phyloP scores from a whole-genome alignment of 2,888 invertebrate species.

The Philereme vetulata region DNA sequence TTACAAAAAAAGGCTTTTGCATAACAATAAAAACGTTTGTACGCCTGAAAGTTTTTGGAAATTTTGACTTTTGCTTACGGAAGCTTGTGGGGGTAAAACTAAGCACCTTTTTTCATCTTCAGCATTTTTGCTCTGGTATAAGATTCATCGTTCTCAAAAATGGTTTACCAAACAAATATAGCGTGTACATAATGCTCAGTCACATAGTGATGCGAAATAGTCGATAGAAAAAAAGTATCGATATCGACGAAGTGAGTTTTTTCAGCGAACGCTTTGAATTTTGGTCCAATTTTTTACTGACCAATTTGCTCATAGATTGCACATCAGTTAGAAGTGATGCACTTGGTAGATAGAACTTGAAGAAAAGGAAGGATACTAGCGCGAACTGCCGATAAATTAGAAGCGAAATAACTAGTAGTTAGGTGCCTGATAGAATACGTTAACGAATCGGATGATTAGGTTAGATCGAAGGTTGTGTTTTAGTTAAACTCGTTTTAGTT shows the following conservation, averaged over 20 bases:
- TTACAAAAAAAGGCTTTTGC: conserved; percentile 39
- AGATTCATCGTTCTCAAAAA: conserved; percentile 35
- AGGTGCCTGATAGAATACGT: conserved; percentile 44
- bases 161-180: conserved; percentile 49
- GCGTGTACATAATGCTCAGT: conserved; percentile 68
- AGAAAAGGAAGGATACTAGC: conserved; percentile 59
- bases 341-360: conserved; percentile 66
- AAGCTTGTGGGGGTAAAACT: conserved; percentile 60
- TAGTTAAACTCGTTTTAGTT: conserved; percentile 33
- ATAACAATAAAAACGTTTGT: conserved; percentile 26
- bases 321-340: conserved; percentile 68
- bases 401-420: conserved; percentile 44
- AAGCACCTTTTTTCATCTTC: conserved; percentile 61
- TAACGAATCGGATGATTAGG: conserved; percentile 32
- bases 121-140: conserved; percentile 61
- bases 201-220: conserved; percentile 54
- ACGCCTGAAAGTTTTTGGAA: conserved; percentile 23
- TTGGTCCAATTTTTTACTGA: conserved; percentile 69
- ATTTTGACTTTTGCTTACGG: conserved; percentile 34
- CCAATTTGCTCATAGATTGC: conserved; percentile 76
- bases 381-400: conserved; percentile 67
- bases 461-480: conserved; percentile 41
- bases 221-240: conserved; percentile 32
- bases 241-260: conserved; percentile 39
- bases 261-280: conserved; percentile 58